A percentile compares a stretch with the other conserved stretches of the same genome.
Evolutionary conservation across 2,113 vertebrate genomes (phyloP).

Genomic region (Apaloderma vittatum): DNA sequence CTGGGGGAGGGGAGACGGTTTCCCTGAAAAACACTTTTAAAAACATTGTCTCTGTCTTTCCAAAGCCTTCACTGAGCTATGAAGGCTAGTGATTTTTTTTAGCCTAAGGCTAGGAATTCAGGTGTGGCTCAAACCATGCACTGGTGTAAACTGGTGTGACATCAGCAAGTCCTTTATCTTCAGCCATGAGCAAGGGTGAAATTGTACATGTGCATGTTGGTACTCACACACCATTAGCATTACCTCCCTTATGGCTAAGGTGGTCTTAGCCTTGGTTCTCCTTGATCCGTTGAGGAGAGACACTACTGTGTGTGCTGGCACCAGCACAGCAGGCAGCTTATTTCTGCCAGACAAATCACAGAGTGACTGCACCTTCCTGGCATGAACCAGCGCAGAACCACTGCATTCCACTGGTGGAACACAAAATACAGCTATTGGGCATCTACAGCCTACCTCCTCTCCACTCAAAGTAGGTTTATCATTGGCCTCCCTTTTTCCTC

Average conservation of each 20-base stretch:
- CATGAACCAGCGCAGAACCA: background rate
- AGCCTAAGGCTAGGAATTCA: background rate
- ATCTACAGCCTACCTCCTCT: background rate
- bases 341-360: background rate
- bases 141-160: background rate
- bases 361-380: background rate
- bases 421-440: rapidly evolving
- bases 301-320: background rate
- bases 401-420: too few species aligned
- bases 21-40: background rate
- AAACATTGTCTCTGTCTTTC: background rate
- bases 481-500: background rate
- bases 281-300: background rate
- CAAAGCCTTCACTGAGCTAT: background rate
- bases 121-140: background rate
- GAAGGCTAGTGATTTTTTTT: background rate
- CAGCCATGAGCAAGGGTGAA: background rate
- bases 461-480: background rate
- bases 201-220: rapidly evolving
- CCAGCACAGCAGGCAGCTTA: background rate
- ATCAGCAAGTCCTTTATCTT: background rate
- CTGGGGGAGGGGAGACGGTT: background rate
- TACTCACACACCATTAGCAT: background rate
- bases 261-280: background rate
- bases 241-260: background rate